Percentiles rank a stretch among this genome's conserved stretches.
phyloP scores from a whole-genome alignment of 2,113 vertebrate genomes.

The Oncorhynchus keta region DNA sequence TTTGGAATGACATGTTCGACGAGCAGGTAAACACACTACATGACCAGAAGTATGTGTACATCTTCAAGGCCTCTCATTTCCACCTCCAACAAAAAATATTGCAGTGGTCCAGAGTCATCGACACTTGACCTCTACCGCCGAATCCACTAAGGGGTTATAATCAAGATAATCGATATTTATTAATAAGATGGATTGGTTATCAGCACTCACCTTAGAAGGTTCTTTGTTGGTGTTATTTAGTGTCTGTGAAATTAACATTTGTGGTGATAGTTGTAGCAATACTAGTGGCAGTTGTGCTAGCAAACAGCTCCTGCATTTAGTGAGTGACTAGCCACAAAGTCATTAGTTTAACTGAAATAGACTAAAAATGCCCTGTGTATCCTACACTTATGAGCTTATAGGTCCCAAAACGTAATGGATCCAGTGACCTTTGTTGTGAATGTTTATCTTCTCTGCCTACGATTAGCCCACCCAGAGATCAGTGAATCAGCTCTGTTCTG shows the following conservation, averaged over 20 bases:
- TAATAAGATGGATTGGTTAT: conserved; percentile 46
- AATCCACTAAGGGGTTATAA: conserved; percentile 36
- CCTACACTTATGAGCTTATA: conserved; percentile 30
- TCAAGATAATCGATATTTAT: conserved; percentile 50
- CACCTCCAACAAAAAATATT: conserved; percentile 15
- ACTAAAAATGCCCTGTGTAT: conserved; percentile 16
- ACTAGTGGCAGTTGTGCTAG: background rate
- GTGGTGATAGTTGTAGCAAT: background rate
- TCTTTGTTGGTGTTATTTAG: background rate
- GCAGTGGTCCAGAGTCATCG: conserved; percentile 19
- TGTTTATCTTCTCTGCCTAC: conserved; percentile 45
- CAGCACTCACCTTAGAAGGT: background rate
- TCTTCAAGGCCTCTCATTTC: background rate
- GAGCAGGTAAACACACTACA: too few species aligned
- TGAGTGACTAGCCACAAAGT: conserved; percentile 46
- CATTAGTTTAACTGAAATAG: background rate
- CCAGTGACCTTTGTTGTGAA: conserved; percentile 59
- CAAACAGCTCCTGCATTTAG: conserved; percentile 47
- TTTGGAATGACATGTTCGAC: too few species aligned
- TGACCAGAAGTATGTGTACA: too few species aligned
- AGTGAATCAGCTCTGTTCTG: conserved; percentile 55
- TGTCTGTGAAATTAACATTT: background rate
- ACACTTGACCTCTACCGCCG: conserved; percentile 33
- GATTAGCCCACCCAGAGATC: conserved; percentile 44
- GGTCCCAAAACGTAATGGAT: conserved; percentile 46